phyloP scores from a whole-genome alignment of 1,140 invertebrate species.

The Bombus turneri region DNA sequence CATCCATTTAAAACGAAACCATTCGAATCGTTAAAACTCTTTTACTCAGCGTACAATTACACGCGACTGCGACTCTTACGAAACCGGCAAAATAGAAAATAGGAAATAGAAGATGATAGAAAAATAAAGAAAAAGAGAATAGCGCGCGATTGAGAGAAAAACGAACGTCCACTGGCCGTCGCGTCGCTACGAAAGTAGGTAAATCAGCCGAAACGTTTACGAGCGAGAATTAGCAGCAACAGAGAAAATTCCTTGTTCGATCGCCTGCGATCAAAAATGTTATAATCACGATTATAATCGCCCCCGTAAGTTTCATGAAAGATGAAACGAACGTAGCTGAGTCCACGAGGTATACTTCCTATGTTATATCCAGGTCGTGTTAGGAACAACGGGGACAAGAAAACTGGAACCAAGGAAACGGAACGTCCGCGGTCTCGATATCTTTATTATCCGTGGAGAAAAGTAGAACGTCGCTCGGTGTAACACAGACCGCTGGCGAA shows the following conservation, averaged over 20 bases:
- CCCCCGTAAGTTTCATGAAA: conserved; percentile 39
- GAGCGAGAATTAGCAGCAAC: conserved; percentile 60
- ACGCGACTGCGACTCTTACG: neutral
- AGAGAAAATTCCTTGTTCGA: conserved; percentile 65
- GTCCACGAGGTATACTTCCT: too few relatives aligned
- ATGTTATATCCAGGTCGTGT: too few relatives aligned
- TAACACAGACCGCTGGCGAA: neutral
- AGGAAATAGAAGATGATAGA: too few relatives aligned
- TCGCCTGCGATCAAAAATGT: conserved; percentile 49
- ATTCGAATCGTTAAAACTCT: neutral
- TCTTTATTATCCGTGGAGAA: conserved; percentile 29
- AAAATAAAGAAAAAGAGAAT: conserved; percentile 49
- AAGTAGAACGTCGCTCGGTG: neutral
- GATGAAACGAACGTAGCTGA: neutral
- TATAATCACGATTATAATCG: neutral
- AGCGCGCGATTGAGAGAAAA: conserved; percentile 69
- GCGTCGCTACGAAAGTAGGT: conserved; percentile 65
- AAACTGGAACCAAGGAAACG: neutral
- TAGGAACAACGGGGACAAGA: neutral
- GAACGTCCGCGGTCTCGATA: conserved; percentile 6
- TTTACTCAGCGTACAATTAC: neutral
- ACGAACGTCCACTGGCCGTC: conserved; percentile 54
- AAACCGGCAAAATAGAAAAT: neutral
- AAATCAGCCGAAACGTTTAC: conserved; percentile 75
- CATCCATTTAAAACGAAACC: neutral